Evolutionary conservation across 1,140 invertebrate species (phyloP).

Genomic region (Trichonephila clavata): DNA sequence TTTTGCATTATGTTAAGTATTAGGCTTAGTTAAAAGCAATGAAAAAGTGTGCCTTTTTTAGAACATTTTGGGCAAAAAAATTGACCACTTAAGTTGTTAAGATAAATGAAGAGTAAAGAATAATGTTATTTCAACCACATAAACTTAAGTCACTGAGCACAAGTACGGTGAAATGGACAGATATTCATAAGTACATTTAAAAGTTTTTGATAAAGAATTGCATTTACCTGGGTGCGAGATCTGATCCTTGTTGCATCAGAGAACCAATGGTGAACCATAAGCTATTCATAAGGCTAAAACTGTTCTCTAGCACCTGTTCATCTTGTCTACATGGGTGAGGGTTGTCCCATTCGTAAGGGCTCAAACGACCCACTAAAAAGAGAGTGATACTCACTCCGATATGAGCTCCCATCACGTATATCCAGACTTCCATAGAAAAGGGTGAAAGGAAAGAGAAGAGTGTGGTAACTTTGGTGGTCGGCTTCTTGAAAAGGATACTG

Average conservation of each 20-base stretch:
- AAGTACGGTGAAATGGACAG: too few relatives aligned
- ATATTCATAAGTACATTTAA: too few relatives aligned
- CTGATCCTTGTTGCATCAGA: slow-evolving; percentile 82
- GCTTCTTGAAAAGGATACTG: slow-evolving; percentile 78
- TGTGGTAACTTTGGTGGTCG: slow-evolving; percentile 80
- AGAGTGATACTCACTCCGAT: slow-evolving; percentile 81
- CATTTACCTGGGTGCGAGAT: slow-evolving; percentile 81
- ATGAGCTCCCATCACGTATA: slow-evolving; percentile 81
- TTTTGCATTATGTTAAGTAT: too few relatives aligned
- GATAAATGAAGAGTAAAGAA: too few relatives aligned
- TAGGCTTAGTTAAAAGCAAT: too few relatives aligned
- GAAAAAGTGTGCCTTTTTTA: too few relatives aligned
- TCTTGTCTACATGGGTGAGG: slow-evolving; percentile 78
- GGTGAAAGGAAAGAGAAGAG: slow-evolving; percentile 82
- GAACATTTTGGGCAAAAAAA: too few relatives aligned
- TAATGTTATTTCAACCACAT: too few relatives aligned
- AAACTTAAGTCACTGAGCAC: too few relatives aligned
- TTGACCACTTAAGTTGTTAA: too few relatives aligned
- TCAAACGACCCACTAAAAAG: slow-evolving; percentile 81
- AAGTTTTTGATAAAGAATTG: too few relatives aligned
- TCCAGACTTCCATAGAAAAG: slow-evolving; percentile 82
- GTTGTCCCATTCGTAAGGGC: slow-evolving; percentile 81
- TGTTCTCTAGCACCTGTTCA: slow-evolving; percentile 79
- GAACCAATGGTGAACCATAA: slow-evolving; percentile 83
- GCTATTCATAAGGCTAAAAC: slow-evolving; percentile 81